Conservation (phyloP, 2,797 vertebrate species). For the Lepus townsendii region DNA sequence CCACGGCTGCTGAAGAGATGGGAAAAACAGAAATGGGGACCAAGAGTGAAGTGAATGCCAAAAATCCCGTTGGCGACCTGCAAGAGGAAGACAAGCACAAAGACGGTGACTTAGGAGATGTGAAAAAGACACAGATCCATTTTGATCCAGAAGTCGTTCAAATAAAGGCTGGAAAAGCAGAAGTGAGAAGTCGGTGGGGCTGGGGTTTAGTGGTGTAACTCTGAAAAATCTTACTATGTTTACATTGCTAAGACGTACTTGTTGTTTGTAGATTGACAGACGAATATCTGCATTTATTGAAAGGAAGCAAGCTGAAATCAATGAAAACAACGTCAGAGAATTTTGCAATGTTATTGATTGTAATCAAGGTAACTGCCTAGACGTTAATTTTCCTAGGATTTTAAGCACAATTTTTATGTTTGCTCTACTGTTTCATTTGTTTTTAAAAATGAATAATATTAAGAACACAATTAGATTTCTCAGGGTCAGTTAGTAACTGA, state of each 20-base stretch:
- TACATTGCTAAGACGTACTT: slow-evolving; percentile 84
- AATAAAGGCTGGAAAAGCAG: slow-evolving; percentile 96
- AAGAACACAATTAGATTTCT: slow-evolving; percentile 70
- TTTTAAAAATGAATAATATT: slow-evolving; percentile 62
- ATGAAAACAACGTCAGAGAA: slow-evolving; percentile 99
- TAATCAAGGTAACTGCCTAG: slow-evolving; percentile 97
- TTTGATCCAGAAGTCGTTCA: slow-evolving; percentile 95
- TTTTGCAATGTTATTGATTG: slow-evolving; percentile 99
- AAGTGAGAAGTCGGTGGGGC: slow-evolving; percentile 90
- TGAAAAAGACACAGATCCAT: slow-evolving; percentile 86
- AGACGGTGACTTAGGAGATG: slow-evolving; percentile 83
- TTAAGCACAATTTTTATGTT: slow-evolving; percentile 76
- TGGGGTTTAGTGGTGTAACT: not conserved
- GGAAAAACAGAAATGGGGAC: slow-evolving; percentile 83
- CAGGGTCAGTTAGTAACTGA: slow-evolving; percentile 70
- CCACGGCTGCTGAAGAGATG: slow-evolving; percentile 78
- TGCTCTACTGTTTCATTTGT: slow-evolving; percentile 66
- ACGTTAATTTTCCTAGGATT: slow-evolving; percentile 84
- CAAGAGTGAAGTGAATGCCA: slow-evolving; percentile 83
- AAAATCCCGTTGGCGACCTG: slow-evolving; percentile 78
- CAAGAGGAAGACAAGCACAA: slow-evolving; percentile 84
- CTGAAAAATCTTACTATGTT: slow-evolving; percentile 54
- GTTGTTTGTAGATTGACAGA: slow-evolving; percentile 95
- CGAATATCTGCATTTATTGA: slow-evolving; percentile 99
- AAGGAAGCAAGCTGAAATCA: slow-evolving; percentile 99